Percentiles rank a stretch among this genome's conserved stretches.
Evolutionary conservation across 2,888 invertebrate genomes (phyloP).

Genomic region (Drosophila basisetae): DNA sequence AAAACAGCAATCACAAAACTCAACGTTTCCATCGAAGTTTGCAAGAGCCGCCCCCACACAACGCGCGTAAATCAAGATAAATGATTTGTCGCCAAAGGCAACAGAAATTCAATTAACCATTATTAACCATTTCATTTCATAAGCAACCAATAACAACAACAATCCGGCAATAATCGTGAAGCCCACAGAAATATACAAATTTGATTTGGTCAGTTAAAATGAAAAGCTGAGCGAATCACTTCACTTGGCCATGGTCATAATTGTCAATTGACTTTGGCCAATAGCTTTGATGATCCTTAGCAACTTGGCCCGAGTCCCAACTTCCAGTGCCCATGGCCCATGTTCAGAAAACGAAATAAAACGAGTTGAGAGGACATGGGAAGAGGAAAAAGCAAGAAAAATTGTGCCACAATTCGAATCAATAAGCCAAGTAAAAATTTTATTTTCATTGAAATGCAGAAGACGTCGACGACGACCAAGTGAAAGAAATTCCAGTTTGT

Average conservation of each 20-base stretch:
- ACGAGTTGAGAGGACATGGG: slow-evolving; percentile 23
- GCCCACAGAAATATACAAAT: slow-evolving; percentile 50
- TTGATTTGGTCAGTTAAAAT: slow-evolving; percentile 58
- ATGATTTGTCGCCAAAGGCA: slow-evolving; percentile 79
- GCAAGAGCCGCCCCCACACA: slow-evolving; percentile 53
- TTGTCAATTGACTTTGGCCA: slow-evolving; percentile 84
- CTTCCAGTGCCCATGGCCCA: slow-evolving; percentile 10
- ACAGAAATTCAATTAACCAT: slow-evolving; percentile 80
- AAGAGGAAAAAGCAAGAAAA: slow-evolving; percentile 23
- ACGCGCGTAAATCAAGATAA: slow-evolving; percentile 78
- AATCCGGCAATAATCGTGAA: slow-evolving; percentile 57
- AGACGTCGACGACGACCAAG: slow-evolving; percentile 58
- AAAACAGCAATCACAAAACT: background rate
- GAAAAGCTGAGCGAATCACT: slow-evolving; percentile 69
- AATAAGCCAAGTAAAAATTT: slow-evolving; percentile 65
- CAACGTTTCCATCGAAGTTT: slow-evolving; percentile 9
- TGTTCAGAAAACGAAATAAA: slow-evolving; percentile 26
- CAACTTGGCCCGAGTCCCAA: background rate
- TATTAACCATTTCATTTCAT: slow-evolving; percentile 78
- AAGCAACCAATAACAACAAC: slow-evolving; percentile 49
- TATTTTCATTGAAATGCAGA: slow-evolving; percentile 76
- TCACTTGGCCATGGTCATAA: slow-evolving; percentile 78
- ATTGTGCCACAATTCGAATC: slow-evolving; percentile 68
- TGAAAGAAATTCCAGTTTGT: slow-evolving; percentile 76
- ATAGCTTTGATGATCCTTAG: slow-evolving; percentile 61